Base-by-base conservation (phyloP, 2,113 vertebrate genomes). In the Mesitornis unicolor region DNA sequence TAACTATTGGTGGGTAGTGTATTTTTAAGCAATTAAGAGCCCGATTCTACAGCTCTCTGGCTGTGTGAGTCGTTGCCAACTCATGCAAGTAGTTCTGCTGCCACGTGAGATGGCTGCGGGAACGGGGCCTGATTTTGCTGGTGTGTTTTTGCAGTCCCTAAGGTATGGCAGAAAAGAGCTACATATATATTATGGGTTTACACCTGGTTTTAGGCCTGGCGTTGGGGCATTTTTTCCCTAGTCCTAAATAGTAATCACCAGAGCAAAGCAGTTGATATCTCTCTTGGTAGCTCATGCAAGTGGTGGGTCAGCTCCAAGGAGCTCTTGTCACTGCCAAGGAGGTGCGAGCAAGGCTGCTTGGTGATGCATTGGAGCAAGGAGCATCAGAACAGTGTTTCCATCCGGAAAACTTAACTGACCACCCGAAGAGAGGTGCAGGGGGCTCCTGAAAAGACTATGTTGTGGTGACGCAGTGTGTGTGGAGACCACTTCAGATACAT, bases 1-100 rank as follows among this genome's bases (percentile, higher is more conserved):
- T 98, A 98, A 98, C 98, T 96, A 89, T 98, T 98, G 98, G 95
- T 98, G 98, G 96, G 97, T 95, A 98, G 96, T 98, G 40, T 97
- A 96, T 98, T 98, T 98, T 97, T 97, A 94, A 96, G 96, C 96
- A 94, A 97, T 97, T 98, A 97, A 97, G 83, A 90, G 68, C 93
- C 74, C 5, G 0, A 96, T 97, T 70, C 97, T 92, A 73, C 69
- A 65, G 88, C 48, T 71, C 42, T 57, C 51, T 71, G 86, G 68
- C 79, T 83, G 79, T 8, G 61, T 36, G 64, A 94, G 87, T 18
- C 0, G 3, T 20, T 50, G 33, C 36, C 79, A 77, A 28, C 93
- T 88, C 84, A 9, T 40, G 79, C 74, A 77, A 43, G 86, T 13
- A 86, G 48, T 61, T 26, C 56, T 57, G 63, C 29, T 57, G 73